These are phyloP conservation scores for Chromis chromis DNA, from an alignment of 2,797 vertebrate species.

Conservation along the genomic window DNA sequence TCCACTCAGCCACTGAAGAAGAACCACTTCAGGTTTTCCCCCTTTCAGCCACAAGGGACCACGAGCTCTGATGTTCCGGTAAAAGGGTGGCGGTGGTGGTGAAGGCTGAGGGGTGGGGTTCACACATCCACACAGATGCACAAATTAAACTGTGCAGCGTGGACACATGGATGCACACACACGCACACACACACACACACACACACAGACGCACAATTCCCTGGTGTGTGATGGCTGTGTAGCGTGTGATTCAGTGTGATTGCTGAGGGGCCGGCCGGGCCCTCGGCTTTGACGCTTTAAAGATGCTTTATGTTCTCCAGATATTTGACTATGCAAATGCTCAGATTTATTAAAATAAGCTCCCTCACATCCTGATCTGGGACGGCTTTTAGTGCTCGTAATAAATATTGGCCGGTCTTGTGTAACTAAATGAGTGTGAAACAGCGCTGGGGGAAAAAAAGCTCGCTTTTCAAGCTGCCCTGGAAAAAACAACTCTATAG, in stretches of 20 bases:
- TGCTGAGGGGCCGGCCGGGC: conserved; percentile 39
- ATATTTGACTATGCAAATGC: conserved; percentile 71
- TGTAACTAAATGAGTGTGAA: conserved; percentile 25
- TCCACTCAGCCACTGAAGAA: conserved; percentile 33
- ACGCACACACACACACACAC: conserved; percentile 23
- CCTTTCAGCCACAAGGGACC: conserved; percentile 42
- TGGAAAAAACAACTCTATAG: neutral
- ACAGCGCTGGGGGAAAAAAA: neutral
- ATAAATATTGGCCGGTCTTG: conserved; percentile 39
- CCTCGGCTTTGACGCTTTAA: conserved; percentile 35
- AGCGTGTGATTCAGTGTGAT: conserved; percentile 51
- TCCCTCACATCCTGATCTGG: conserved; percentile 16
- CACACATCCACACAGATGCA: conserved; percentile 35
- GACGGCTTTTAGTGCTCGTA: conserved; percentile 12
- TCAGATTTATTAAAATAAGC: conserved; percentile 62
- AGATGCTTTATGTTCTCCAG: conserved; percentile 59
- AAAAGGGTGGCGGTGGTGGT: conserved; percentile 9
- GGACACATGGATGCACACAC: conserved; percentile 10
- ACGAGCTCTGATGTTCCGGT: conserved; percentile 33
- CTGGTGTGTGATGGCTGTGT: conserved; percentile 45
- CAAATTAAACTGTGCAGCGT: conserved; percentile 21
- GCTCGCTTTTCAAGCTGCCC: neutral
- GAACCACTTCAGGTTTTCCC: conserved; percentile 41
- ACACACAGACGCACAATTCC: conserved; percentile 43
- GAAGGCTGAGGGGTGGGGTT: neutral